A percentile compares a stretch with the other conserved stretches of the same genome.
These are phyloP conservation scores for Cinclus mexicanus DNA, from an alignment of 2,113 vertebrate species.

Conservation along the genomic window DNA sequence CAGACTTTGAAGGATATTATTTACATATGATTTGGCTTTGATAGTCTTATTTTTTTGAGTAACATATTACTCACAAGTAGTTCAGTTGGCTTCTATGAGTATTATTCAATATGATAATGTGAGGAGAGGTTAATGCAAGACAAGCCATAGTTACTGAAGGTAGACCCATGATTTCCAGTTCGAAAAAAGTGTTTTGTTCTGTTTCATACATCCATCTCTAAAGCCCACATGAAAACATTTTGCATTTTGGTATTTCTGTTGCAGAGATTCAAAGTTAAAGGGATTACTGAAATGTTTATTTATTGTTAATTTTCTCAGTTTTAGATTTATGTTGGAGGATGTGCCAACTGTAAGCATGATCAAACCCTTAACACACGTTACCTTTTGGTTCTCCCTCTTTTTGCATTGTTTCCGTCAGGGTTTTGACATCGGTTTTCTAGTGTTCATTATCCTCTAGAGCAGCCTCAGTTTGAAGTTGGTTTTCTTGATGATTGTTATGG, in stretches of 20 bases:
- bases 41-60: neutral
- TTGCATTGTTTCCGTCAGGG: neutral
- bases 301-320: neutral
- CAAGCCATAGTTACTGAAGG: neutral
- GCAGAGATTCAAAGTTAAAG: slow-evolving; percentile 8
- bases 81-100: neutral
- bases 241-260: neutral
- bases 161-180: neutral
- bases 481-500: neutral
- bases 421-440: neutral
- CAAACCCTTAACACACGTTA: neutral
- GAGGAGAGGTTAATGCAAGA: slow-evolving; percentile 5
- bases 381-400: neutral
- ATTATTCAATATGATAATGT: neutral
- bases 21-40: slow-evolving; percentile 32
- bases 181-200: neutral
- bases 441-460: neutral
- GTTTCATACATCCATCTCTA: neutral
- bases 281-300: neutral
- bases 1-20: slow-evolving; percentile 38
- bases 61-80: slow-evolving; percentile 3
- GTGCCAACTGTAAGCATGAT: neutral
- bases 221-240: neutral
- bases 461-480: neutral
- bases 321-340: neutral